Percentiles rank a stretch among this genome's conserved stretches.
These are phyloP conservation scores for Drosophila sordidula DNA, from an alignment of 2,888 invertebrate genomes.

Conservation along the genomic window DNA sequence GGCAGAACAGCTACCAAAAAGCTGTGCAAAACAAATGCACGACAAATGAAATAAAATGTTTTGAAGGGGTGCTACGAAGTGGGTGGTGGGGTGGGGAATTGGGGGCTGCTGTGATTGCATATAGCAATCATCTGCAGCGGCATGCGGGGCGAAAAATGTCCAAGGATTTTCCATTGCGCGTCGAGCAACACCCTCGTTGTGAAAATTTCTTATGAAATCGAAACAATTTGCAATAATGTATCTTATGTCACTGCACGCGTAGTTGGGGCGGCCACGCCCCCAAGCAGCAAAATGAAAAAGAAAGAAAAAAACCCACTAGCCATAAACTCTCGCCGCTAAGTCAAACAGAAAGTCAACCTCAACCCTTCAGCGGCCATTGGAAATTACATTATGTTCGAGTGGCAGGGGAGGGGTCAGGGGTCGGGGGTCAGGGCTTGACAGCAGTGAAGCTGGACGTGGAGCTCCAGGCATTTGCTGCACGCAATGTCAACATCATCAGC, in stretches of 20 bases:
- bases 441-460: conserved; percentile 26
- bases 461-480: conserved; percentile 64
- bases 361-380: conserved; percentile 45
- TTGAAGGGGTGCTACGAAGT: conserved; percentile 3
- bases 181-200: conserved; percentile 38
- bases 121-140: conserved; percentile 58
- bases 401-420: not conserved
- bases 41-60: conserved; percentile 69
- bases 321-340: conserved; percentile 16
- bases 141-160: not conserved
- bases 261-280: conserved; percentile 30
- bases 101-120: conserved; percentile 56
- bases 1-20: conserved; percentile 12
- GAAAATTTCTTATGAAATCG: conserved; percentile 76
- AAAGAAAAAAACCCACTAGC: not conserved
- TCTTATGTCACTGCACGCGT: conserved; percentile 77
- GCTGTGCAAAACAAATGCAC: conserved; percentile 66
- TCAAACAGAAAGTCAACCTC: conserved; percentile 22
- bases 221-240: conserved; percentile 82
- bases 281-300: not conserved
- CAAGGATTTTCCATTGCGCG: conserved; percentile 45
- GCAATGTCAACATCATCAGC: conserved; percentile 73
- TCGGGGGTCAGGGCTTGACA: not conserved
- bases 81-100: too few relatives aligned
- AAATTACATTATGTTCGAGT: conserved; percentile 66